Evolutionary conservation across 2,888 invertebrate genomes (phyloP).

Genomic region (Hypselothyrea guttata): DNA sequence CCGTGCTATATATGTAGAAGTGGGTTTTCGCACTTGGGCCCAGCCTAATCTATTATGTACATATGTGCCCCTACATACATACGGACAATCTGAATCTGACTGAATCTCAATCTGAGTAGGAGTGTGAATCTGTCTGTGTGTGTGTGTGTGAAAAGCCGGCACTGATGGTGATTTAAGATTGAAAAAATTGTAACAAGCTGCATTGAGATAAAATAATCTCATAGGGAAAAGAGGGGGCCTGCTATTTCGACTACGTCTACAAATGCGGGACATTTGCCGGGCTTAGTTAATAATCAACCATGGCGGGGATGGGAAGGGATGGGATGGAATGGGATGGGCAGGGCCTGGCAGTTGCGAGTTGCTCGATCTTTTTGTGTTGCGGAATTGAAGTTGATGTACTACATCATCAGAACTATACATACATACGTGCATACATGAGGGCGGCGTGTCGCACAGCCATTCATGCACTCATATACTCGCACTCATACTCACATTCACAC

Average conservation of each 20-base stretch:
- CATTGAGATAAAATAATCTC: conserved; percentile 71
- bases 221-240: conserved; percentile 36
- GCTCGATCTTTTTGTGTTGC: conserved; percentile 52
- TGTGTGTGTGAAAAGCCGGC: conserved; percentile 55
- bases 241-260: conserved; percentile 32
- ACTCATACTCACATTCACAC: conserved; percentile 5
- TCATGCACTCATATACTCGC: conserved; percentile 10
- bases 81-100: conserved; percentile 47
- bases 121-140: conserved; percentile 1
- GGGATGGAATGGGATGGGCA: conserved; percentile 16
- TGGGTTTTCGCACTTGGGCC: background rate
- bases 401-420: conserved; percentile 40
- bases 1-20: background rate
- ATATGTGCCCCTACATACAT: conserved; percentile 34
- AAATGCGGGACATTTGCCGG: conserved; percentile 70
- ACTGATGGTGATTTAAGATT: conserved; percentile 66
- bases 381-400: conserved; percentile 71
- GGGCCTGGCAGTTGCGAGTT: conserved; percentile 27
- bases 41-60: background rate
- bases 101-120: conserved; percentile 2
- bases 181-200: conserved; percentile 60
- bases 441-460: conserved; percentile 50
- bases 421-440: conserved; percentile 50
- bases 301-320: conserved; percentile 2
- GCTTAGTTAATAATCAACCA: conserved; percentile 73